Base-by-base conservation (phyloP, 2,113 vertebrate genomes). In the Engraulis encrasicolus region DNA sequence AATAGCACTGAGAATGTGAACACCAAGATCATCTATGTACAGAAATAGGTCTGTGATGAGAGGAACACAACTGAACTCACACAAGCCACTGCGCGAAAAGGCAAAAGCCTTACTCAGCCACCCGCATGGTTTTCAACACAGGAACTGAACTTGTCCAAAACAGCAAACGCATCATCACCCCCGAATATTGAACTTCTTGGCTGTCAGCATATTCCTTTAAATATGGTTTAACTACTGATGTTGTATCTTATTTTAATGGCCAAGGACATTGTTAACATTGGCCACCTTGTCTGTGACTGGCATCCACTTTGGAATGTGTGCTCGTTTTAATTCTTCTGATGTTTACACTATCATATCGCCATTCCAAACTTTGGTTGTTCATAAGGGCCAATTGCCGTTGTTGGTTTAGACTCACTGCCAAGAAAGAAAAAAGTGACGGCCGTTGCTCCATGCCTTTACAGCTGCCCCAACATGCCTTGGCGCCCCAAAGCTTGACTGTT, bases 311-410 rank as follows among this genome's bases (percentile, higher is more conserved):
- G 66, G n/a, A 34, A 74, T 34, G 31, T 14, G 4, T 74, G 31
- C 31, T 74, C 34, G 66, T 74, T 31, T 74, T 74, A 34, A 36
- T 74, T 79, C 80, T 86, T 86, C 84, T 79, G 77, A 79, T 81
- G 83, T 83, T 83, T 85, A 81, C n/a, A 50, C 85, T 87, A 79
- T 84, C 79, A 83, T 74, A 80, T 80, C 48, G 23, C 82, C 84
- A 84, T 87, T 89, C 79, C 87, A 85, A 83, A 88, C 85, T 50
- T 48, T n/a, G n/a, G n/a, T n/a, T n/a, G n/a, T n/a, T n/a, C n/a
- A n/a, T n/a, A n/a, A n/a, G n/a, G 84, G 84, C 84, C 82, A 85
- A 85, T 86, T 88, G 86, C 87, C 85, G 86, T 86, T 86, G 79
- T 20, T 20, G 84, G 89, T 89, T 89, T 83, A 78, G 77, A 84